Percentiles rank a stretch among this genome's conserved stretches.
These are phyloP conservation scores for Nettapus auritus DNA, from an alignment of 2,113 vertebrate genomes.

Conservation along the genomic window DNA sequence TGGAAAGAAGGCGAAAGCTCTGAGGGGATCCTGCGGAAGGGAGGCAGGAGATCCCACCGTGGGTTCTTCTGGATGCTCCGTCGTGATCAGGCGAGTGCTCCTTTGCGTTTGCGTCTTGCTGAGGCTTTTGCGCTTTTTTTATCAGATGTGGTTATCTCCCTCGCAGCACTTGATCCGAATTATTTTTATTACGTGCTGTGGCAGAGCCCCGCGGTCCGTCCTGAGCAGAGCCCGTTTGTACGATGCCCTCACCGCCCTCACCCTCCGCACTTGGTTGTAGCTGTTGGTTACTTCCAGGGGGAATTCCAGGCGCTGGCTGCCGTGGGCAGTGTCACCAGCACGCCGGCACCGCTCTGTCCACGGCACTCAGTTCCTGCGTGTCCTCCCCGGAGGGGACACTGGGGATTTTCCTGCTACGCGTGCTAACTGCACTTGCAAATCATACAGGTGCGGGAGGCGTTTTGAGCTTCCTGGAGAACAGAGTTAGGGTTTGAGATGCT, in stretches of 20 bases:
- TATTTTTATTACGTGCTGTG: neutral
- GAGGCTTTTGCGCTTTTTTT: neutral
- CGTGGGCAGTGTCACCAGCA: accelerated
- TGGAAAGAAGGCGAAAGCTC: neutral
- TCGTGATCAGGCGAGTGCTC: neutral
- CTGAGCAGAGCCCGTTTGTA: neutral
- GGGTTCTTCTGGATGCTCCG: neutral
- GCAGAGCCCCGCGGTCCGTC: neutral
- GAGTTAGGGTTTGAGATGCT: neutral
- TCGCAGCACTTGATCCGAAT: neutral
- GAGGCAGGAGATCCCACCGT: neutral
- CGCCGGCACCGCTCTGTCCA: neutral
- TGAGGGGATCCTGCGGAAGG: neutral
- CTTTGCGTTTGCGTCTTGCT: neutral
- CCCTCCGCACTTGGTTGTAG: neutral
- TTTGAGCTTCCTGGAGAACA: neutral
- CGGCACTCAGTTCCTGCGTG: neutral
- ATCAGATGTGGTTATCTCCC: neutral
- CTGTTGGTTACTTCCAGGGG: neutral
- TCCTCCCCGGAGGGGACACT: neutral
- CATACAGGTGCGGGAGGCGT: neutral
- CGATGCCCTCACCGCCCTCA: neutral
- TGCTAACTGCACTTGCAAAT: neutral
- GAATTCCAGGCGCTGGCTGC: neutral
- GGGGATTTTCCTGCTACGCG: neutral